phyloP scores from a whole-genome alignment of 2,113 vertebrate species.

The Gambusia holbrooki region DNA sequence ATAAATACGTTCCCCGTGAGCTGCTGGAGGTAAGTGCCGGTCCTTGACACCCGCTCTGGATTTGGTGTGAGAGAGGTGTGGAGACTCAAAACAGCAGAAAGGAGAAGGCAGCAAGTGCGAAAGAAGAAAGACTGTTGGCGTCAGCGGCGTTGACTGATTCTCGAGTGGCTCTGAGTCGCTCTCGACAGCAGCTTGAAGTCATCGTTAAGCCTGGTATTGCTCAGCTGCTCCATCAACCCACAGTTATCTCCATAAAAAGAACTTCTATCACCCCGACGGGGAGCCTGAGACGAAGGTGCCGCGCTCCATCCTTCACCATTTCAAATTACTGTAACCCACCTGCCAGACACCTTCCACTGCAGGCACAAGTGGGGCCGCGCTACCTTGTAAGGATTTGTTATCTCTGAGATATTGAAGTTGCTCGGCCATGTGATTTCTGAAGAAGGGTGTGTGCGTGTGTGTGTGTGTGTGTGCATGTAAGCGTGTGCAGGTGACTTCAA shows the following conservation, averaged over 20 bases:
- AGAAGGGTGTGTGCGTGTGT: slow-evolving; percentile 11
- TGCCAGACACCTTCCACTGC: slow-evolving; percentile 50
- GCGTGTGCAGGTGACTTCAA: slow-evolving; percentile 34
- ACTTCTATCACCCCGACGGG: slow-evolving; percentile 45
- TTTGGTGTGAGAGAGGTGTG: slow-evolving; percentile 16
- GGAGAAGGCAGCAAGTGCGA: slow-evolving; percentile 31
- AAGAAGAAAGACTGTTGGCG: slow-evolving; percentile 45
- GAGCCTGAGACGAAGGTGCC: slow-evolving; percentile 36
- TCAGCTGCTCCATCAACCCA: slow-evolving; percentile 53
- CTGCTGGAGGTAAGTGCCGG: slow-evolving; percentile 58
- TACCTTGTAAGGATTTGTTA: slow-evolving; percentile 64
- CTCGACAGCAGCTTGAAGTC: slow-evolving; percentile 53
- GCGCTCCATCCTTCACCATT: slow-evolving; percentile 44
- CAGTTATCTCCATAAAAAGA: slow-evolving; percentile 69
- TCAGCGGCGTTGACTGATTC: slow-evolving; percentile 47
- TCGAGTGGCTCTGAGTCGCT: slow-evolving; percentile 50
- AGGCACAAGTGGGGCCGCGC: slow-evolving; percentile 38
- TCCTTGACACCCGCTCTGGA: slow-evolving; percentile 58
- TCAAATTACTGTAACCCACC: slow-evolving; percentile 61
- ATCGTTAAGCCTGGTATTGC: slow-evolving; percentile 34
- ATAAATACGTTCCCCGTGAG: slow-evolving; percentile 61
- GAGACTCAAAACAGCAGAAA: slow-evolving; percentile 35
- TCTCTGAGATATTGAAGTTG: slow-evolving; percentile 63
- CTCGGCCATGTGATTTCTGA: slow-evolving; percentile 64
- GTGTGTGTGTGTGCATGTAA: slow-evolving; percentile 27